Evolutionary conservation across 2,113 vertebrate genomes (phyloP), one percentile per base, ranked within the genome.

Genomic region (Embiotoca jacksoni): DNA sequence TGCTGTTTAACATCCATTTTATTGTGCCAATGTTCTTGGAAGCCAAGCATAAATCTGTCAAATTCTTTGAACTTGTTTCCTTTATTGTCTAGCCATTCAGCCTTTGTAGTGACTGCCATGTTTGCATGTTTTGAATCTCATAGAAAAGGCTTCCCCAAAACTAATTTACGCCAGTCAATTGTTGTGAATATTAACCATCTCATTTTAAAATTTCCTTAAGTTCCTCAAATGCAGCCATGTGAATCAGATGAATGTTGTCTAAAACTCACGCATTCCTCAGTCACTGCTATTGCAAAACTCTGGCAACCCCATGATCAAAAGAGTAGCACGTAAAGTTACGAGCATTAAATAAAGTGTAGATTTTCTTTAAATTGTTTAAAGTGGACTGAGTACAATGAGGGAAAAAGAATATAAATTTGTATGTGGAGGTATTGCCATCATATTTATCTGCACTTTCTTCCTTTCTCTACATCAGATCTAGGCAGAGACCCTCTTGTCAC

Each of bases 401-500:
- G n/a, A 3, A n/a, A 36, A 53, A 58, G 6, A 37, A 10, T 13
- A 1, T 2, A 37, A 47, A 35, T 64, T 3, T 66, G 2, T 1
- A 3, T 55, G 35, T 70, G 15, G 8, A 57, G n/a, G 46, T 37
- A 23, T 4, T 30, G 15, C 7, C 8, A 39, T 60, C 10, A 14
- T 44, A 76, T 67, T 72, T 57, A 74, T 44, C 9, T 41, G 11
- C 8, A 37, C 49, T 57, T 64, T 73, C 32, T 61, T 3, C 6
- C 0, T 75, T 52, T 73, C 30, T 70, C 9, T 32, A 7, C 9
- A 31, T n/a, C 85, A 97, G 96, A 97, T 91, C 85, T 97, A 0
- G 95, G 94, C 68, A 94, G 58, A 71, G 96, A 97, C 79, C 93
- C 92, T 37, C 88, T 97, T 50, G 92, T 97, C 23, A 92, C 70